phyloP scores from a whole-genome alignment of 1,140 invertebrate genomes.

The Drosophila melanogaster region DNA sequence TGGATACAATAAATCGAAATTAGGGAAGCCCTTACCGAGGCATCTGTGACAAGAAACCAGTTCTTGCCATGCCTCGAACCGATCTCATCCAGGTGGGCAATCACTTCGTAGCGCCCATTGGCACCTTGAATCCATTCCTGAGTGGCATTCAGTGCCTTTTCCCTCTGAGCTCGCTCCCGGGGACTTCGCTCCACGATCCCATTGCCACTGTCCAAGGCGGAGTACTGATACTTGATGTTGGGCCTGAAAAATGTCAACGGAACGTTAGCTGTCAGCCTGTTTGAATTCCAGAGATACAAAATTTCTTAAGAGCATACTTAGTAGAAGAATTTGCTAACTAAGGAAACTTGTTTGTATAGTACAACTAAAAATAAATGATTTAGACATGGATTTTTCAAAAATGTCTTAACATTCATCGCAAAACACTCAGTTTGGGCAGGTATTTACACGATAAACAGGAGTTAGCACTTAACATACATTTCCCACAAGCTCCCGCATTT shows the following conservation, averaged over 20 bases:
- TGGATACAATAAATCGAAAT: too few species aligned
- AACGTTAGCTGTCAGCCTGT: not conserved
- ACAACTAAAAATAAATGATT: slow-evolving; percentile 40
- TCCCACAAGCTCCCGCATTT: slow-evolving; percentile 27
- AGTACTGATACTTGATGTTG: slow-evolving; percentile 88
- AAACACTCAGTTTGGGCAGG: slow-evolving; percentile 10
- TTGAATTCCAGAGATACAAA: not conserved
- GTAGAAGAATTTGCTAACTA: slow-evolving; percentile 31
- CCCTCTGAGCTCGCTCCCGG: slow-evolving; percentile 87
- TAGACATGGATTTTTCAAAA: slow-evolving; percentile 9
- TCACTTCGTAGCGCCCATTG: slow-evolving; percentile 89
- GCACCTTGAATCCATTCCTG: slow-evolving; percentile 88
- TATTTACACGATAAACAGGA: slow-evolving; percentile 15
- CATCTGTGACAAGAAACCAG: slow-evolving; percentile 94
- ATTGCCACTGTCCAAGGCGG: slow-evolving; percentile 87
- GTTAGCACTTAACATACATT: slow-evolving; percentile 7
- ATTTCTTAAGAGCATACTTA: slow-evolving; percentile 28
- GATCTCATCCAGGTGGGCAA: slow-evolving; percentile 91
- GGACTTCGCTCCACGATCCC: slow-evolving; percentile 87
- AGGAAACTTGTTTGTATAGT: slow-evolving; percentile 33
- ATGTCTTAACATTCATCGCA: slow-evolving; percentile 21
- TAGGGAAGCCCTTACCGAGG: slow-evolving; percentile 59
- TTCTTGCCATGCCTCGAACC: slow-evolving; percentile 93
- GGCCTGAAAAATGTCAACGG: slow-evolving; percentile 59
- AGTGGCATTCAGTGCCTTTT: slow-evolving; percentile 87